A percentile compares a stretch with the other conserved stretches of the same genome.
Evolutionary conservation across 2,797 vertebrate genomes (phyloP).

Genomic region (Coccyzus lansbergi): DNA sequence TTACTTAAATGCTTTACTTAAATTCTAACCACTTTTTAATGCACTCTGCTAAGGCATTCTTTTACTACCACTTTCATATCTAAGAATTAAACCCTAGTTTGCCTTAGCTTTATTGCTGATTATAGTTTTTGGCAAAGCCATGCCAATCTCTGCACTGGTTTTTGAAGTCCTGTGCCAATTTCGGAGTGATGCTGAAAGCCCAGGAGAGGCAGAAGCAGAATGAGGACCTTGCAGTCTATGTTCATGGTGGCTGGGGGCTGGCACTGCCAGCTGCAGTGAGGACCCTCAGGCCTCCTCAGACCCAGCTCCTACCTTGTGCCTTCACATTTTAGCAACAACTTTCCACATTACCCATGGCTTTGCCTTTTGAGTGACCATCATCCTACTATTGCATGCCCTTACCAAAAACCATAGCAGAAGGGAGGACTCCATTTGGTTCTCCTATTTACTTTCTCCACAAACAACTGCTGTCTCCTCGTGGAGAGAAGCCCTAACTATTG

Average conservation of each 20-base stretch:
- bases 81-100: neutral
- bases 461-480: accelerated
- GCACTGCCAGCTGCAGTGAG: neutral
- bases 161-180: accelerated
- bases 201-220: too few relatives aligned
- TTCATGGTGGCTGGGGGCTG: neutral
- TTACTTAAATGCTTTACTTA: neutral
- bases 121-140: neutral
- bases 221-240: neutral
- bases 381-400: accelerated
- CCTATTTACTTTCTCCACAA: accelerated
- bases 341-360: accelerated
- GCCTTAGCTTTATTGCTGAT: accelerated
- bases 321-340: accelerated
- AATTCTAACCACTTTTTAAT: accelerated
- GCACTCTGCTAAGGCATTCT: neutral
- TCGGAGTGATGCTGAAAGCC: neutral
- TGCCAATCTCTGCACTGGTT: accelerated
- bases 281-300: neutral
- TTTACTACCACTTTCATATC: neutral
- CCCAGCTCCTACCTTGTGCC: accelerated
- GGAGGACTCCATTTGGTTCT: too few relatives aligned
- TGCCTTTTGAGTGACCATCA: neutral
- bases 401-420: neutral
- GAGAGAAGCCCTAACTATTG: accelerated